Base-by-base conservation (phyloP, 2,113 vertebrate species). In the Phyllostomus discolor region DNA sequence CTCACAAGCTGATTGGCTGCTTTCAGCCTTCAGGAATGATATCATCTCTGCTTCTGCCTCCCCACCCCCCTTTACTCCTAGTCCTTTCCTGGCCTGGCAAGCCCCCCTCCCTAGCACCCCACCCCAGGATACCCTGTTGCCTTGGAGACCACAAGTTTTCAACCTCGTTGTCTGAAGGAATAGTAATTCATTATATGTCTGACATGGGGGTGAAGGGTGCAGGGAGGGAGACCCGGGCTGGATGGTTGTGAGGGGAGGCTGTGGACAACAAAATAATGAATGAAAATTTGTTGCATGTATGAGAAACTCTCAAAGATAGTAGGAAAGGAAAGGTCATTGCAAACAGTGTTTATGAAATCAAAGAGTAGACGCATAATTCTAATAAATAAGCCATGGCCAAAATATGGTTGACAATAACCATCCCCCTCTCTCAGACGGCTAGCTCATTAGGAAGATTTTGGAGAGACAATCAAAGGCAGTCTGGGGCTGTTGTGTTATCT, bases 101-200 rank as follows among this genome's bases (percentile, higher is more conserved):
- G 46, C 87, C 98, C 95, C 90, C 96, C 87, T 92, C 84, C 41
- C 75, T 59, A 66, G 89, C 76, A 96, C 95, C 90, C 97, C 78
- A 96, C 98, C 78, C 82, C 96, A 97, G 99, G 99, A 99, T 98
- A 98, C 97, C 98, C 98, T 19, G 99, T 99, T 99, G 98, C 98
- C 98, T 96, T 90, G 99, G 98, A 92, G 97, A 99, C 98, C 73
- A 98, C 90, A 97, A 98, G 98, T 97, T 97, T 97, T 97, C 97
- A 97, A 94, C 95, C 94, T 97, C 62, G 93, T 97, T 94, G 97
- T 97, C 98, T 98, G 98, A 98, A 98, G 98, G 98, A 98, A 98
- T 98, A 98, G 98, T 98, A 98, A 97, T 97, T 91, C 96, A 96
- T 96, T 95, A 98, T 98, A 98, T 98, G 98, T 98, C 98, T 97